Conservation (phyloP, 2,888 invertebrate genomes). For the Cinara cedri region DNA sequence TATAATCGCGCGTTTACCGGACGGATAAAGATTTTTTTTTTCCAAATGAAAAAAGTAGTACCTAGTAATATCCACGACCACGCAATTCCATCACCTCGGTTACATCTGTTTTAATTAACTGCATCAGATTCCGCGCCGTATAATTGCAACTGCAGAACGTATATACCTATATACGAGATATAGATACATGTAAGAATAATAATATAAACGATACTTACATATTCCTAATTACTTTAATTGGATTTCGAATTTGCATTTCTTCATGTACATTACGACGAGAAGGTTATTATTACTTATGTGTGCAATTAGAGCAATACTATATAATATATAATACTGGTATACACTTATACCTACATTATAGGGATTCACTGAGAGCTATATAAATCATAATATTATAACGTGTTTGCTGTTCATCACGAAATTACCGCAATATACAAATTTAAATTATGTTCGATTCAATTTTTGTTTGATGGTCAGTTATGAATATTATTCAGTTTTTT, state of each 20-base stretch:
- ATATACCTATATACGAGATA: not conserved
- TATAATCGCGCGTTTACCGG: no score
- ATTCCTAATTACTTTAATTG: constrained; percentile 55
- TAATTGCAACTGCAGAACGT: not conserved
- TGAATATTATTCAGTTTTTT: no score
- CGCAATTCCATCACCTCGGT: constrained; percentile 34
- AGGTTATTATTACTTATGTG: constrained; percentile 7
- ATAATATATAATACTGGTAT: not conserved
- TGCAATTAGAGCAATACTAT: constrained; percentile 26
- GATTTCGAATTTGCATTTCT: constrained; percentile 50
- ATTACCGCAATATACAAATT: no score
- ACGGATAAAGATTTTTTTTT: not conserved
- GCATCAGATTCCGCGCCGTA: constrained; percentile 18
- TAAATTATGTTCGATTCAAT: no score
- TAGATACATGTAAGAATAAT: no score
- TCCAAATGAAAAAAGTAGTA: constrained; percentile 18
- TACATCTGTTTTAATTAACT: constrained; percentile 57
- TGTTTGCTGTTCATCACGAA: no score
- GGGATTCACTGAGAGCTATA: not conserved
- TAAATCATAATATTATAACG: not conserved
- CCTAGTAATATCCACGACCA: constrained; percentile 29
- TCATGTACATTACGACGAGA: constrained; percentile 11
- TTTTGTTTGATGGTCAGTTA: no score
- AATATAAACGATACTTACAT: constrained; percentile 26
- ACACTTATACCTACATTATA: not conserved